A percentile compares a stretch with the other conserved stretches of the same genome.
Conservation (phyloP, 2,888 invertebrate genomes). For the Argyresthia albistria region DNA sequence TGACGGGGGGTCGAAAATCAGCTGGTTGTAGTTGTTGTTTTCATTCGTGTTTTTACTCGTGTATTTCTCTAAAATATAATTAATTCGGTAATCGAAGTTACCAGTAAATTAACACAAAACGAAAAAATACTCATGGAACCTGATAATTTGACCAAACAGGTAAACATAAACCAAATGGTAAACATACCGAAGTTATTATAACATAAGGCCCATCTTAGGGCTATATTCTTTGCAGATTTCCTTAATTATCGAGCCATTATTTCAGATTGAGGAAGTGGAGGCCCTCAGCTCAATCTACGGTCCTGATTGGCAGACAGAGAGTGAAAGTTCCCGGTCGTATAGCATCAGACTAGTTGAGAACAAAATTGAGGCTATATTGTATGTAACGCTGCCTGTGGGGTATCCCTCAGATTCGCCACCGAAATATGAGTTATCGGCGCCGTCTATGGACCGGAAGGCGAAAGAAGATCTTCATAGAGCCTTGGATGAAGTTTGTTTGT, state of each 20-base stretch:
- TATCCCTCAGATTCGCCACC: conserved; percentile 79
- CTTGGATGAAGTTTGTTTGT: conserved; percentile 79
- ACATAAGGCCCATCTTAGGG: background rate
- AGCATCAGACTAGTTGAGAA: conserved; percentile 70
- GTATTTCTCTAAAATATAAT: no score
- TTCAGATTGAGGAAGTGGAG: conserved; percentile 79
- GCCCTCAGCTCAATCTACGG: conserved; percentile 81
- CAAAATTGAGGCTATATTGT: conserved; percentile 68
- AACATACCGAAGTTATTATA: background rate
- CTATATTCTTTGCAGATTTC: background rate
- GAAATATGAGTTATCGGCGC: conserved; percentile 79
- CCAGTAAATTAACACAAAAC: no score
- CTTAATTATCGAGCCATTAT: background rate
- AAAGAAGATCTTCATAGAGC: conserved; percentile 69
- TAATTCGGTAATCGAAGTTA: no score
- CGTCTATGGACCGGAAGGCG: conserved; percentile 74
- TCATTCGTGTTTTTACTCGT: no score
- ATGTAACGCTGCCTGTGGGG: conserved; percentile 74
- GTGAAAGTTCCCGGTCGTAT: conserved; percentile 68
- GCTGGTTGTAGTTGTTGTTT: no score
- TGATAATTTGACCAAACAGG: conserved; percentile 15
- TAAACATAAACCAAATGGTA: no score
- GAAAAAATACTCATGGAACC: conserved; percentile 5
- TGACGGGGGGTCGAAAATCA: no score
- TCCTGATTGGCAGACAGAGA: conserved; percentile 76